A percentile compares a stretch with the other conserved stretches of the same genome.
Conservation (phyloP, 2,113 vertebrate genomes). For the Fukomys damarensis region DNA sequence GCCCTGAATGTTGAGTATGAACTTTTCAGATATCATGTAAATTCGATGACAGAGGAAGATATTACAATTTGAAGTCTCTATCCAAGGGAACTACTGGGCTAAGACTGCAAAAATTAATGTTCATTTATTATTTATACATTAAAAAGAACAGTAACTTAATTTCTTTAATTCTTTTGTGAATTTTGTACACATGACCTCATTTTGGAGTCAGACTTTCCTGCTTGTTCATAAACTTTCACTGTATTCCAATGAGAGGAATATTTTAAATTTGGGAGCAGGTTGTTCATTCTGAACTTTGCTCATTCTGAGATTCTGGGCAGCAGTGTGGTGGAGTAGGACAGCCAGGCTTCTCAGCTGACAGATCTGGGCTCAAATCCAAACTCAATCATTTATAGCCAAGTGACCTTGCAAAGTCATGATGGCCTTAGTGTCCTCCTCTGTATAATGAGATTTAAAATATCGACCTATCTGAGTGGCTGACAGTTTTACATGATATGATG, state of each 20-base stretch:
- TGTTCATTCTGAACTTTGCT: background rate
- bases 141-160: background rate
- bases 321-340: background rate
- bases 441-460: background rate
- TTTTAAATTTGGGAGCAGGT: background rate
- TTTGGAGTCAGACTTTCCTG: background rate
- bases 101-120: background rate
- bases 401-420: background rate
- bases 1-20: background rate
- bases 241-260: background rate
- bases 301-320: background rate
- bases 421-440: background rate
- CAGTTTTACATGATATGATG: background rate
- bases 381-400: background rate
- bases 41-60: background rate
- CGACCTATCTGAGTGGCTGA: background rate
- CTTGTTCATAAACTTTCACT: background rate
- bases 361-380: background rate
- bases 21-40: conserved; percentile 11
- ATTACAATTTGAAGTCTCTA: background rate
- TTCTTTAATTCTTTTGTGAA: background rate
- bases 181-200: conserved; percentile 1
- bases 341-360: background rate
- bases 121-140: background rate
- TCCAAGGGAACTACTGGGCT: background rate